Base-by-base conservation (phyloP, 2,797 vertebrate genomes). In the Chaunax sp. region DNA sequence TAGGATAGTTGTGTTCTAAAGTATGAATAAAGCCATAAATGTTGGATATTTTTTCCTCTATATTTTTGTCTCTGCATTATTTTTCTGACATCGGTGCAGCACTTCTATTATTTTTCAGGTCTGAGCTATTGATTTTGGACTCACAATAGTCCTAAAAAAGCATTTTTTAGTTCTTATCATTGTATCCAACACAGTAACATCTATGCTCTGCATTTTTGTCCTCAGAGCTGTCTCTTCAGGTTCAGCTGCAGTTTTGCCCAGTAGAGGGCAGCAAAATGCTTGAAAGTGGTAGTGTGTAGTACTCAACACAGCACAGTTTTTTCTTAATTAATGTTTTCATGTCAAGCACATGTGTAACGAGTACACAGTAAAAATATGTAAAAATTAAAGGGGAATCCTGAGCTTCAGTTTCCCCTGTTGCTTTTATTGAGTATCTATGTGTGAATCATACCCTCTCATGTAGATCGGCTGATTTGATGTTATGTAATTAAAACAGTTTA, bases 301-400 rank as follows among this genome's bases (percentile, higher is more conserved):
- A 73, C 87, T 72, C 78, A 82, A 59, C 65, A 77, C 86, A 87
- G 74, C 62, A 69, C 45, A 79, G 82, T 87, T 80, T 88, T 50
- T 33, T 52, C 11, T 35, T 37, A 92, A 93, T 92, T 87, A 91
- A 89, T 85, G 80, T 86, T 93, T 94, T 83, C 82, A 92, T 89
- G 90, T 93, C 89, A 92, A 61, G 52, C 68, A 53, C 52, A 69
- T 77, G 69, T 44, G 6, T n/a, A n/a, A n/a, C n/a, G 67, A 67
- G 78, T 62, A 83, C 67, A 79, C 62, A 45, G 33, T 74, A 33
- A 75, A 83, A 76, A 61, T 84, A 69, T 78, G 44, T 77, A 57
- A 37, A 13, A 44, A 10, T 11, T 19, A n/a, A 25, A 28, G 30
- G 23, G 3, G 33, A 49, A 43, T 60, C 35, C 64, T 37, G 2